Evolutionary conservation across 2,888 invertebrate species (phyloP).

Genomic region (Conomelus anceps): DNA sequence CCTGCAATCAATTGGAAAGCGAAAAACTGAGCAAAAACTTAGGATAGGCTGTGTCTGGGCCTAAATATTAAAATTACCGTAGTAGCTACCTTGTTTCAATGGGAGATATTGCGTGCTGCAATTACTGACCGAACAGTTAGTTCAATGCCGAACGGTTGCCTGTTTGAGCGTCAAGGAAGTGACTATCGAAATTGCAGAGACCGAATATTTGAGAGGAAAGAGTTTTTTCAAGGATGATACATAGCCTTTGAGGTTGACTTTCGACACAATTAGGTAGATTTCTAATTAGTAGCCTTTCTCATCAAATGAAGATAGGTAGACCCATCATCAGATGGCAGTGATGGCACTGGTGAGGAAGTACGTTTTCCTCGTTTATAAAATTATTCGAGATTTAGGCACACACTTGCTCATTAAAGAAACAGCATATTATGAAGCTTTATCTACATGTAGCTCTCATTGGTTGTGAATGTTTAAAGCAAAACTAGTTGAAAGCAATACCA

Average conservation of each 20-base stretch:
- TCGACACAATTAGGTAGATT: neutral
- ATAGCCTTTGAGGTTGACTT: neutral
- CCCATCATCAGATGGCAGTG: neutral
- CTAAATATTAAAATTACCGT: too few species aligned
- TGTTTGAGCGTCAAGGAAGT: neutral
- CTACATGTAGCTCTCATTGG: too few species aligned
- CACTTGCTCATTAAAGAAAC: too few species aligned
- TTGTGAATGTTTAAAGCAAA: too few species aligned
- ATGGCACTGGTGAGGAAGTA: neutral
- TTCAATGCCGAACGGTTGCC: neutral
- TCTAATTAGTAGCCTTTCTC: neutral
- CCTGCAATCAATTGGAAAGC: too few species aligned
- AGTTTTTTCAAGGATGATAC: neutral
- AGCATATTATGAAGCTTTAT: too few species aligned
- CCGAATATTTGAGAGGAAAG: neutral
- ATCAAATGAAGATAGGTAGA: neutral
- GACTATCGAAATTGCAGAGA: neutral
- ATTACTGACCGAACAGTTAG: neutral
- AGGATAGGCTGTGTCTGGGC: too few species aligned
- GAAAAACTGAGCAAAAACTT: too few species aligned
- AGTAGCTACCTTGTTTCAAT: neutral
- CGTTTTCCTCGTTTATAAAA: neutral
- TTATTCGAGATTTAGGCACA: too few species aligned
- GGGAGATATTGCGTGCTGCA: neutral
- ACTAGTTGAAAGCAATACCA: too few species aligned